A percentile compares a stretch with the other conserved stretches of the same genome.
phyloP scores from a whole-genome alignment of 30 jellyfish, hydroid and myxozoan species.

The Turritopsis dohrnii region DNA sequence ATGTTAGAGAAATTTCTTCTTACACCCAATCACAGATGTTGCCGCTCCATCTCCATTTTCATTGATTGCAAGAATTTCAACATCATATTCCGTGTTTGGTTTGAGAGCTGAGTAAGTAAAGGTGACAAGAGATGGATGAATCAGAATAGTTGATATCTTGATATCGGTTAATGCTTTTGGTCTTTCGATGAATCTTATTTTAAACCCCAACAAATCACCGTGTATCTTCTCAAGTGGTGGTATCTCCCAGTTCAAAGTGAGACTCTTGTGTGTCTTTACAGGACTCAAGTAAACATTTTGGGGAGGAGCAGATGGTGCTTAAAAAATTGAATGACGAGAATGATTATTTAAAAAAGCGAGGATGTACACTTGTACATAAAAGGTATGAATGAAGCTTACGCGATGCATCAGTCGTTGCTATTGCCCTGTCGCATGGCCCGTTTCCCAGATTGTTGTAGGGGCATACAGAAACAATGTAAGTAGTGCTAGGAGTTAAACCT shows the following conservation, averaged over 20 bases:
- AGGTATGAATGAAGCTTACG: neutral
- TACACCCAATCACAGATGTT: neutral
- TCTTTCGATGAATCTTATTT: neutral
- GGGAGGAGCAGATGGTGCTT: conserved; percentile 27
- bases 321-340: neutral
- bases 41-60: conserved; percentile 1
- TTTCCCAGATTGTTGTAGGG: neutral
- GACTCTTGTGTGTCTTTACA: conserved; percentile 4
- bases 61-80: conserved; percentile 4
- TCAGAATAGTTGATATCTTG: neutral
- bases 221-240: neutral
- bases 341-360: neutral
- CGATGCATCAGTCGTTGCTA: neutral
- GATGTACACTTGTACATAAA: no score
- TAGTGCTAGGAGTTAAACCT: neutral
- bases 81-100: neutral
- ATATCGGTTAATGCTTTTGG: neutral
- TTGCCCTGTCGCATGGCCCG: neutral
- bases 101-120: neutral
- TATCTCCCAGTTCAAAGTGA: neutral
- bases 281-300: neutral
- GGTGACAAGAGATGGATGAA: neutral
- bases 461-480: neutral
- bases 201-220: conserved; percentile 8
- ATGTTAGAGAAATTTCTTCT: neutral